These are phyloP conservation scores for Thalassophryne amazonica DNA, from an alignment of 2,797 vertebrate genomes.

Conservation along the genomic window DNA sequence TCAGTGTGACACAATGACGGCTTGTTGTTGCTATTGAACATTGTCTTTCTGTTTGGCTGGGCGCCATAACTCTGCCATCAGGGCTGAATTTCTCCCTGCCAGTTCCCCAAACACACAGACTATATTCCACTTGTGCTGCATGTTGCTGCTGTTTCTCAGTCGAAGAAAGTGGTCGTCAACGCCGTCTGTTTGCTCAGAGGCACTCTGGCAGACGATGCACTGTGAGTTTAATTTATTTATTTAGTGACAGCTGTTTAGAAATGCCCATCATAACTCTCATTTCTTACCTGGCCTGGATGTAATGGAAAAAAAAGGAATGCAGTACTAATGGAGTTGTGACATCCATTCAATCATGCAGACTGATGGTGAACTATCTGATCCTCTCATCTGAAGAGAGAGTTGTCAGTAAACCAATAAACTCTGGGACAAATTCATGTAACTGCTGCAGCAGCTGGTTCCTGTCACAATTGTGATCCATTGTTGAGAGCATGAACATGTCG, in stretches of 20 bases:
- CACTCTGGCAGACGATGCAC: slow-evolving; percentile 41
- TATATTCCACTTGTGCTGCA: slow-evolving; percentile 24
- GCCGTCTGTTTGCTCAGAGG: slow-evolving; percentile 46
- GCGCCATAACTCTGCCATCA: slow-evolving; percentile 38
- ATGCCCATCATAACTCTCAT: slow-evolving; percentile 24
- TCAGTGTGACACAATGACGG: slow-evolving; percentile 61
- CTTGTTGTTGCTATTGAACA: slow-evolving; percentile 63
- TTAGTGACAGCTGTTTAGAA: not conserved
- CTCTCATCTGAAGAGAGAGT: slow-evolving; percentile 22
- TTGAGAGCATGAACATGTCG: too few species aligned
- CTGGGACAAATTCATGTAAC: slow-evolving; percentile 58
- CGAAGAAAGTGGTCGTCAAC: slow-evolving; percentile 1
- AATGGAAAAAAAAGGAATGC: slow-evolving; percentile 13
- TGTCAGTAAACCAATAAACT: slow-evolving; percentile 43
- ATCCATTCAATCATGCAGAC: slow-evolving; percentile 25
- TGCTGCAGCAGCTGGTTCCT: slow-evolving; percentile 66
- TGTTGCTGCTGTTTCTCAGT: too few species aligned
- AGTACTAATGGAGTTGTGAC: slow-evolving; percentile 32
- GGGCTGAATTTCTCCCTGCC: slow-evolving; percentile 22
- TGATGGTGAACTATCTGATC: slow-evolving; percentile 21
- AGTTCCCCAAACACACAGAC: slow-evolving; percentile 45
- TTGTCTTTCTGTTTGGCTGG: slow-evolving; percentile 38
- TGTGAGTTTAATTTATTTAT: not conserved
- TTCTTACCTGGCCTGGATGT: not conserved
- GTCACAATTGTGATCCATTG: slow-evolving; percentile 58